Evolutionary conservation across 2,888 invertebrate genomes (phyloP).

Genomic region (Acanthosoma haemorrhoidale): DNA sequence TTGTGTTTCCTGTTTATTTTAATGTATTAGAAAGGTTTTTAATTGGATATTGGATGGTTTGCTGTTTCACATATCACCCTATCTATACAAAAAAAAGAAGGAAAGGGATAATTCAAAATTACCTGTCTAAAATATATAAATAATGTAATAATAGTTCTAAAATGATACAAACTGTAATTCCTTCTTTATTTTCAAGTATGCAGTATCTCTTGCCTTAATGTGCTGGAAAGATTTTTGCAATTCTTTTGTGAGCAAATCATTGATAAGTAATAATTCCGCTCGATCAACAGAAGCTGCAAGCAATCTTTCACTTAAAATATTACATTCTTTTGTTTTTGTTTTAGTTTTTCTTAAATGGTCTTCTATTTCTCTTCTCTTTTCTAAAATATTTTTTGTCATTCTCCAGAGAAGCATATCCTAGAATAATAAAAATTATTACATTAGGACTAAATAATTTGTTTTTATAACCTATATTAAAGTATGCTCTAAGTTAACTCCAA

Average conservation of each 20-base stretch:
- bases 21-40: too few relatives aligned
- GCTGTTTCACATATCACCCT: too few relatives aligned
- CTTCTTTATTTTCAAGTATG: not conserved
- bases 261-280: constrained; percentile 12
- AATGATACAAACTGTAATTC: constrained; percentile 17
- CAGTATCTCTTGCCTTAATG: constrained; percentile 11
- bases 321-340: constrained; percentile 11
- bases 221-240: constrained; percentile 16
- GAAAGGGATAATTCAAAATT: too few relatives aligned
- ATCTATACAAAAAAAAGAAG: too few relatives aligned
- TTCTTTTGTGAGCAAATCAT: constrained; percentile 15
- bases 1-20: too few relatives aligned
- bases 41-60: too few relatives aligned
- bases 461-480: too few relatives aligned
- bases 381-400: constrained; percentile 32
- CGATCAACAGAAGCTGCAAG: constrained; percentile 17
- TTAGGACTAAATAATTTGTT: too few relatives aligned
- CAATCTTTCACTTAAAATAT: constrained; percentile 5
- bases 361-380: constrained; percentile 32
- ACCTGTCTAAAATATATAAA: too few relatives aligned
- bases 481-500: too few relatives aligned
- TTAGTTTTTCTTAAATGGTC: not conserved
- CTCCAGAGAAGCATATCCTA: constrained; percentile 36
- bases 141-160: not conserved
- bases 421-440: not conserved